Percentiles rank a stretch among this genome's conserved stretches.
phyloP scores from a whole-genome alignment of 2,113 vertebrate genomes.

The Butorides virescens region DNA sequence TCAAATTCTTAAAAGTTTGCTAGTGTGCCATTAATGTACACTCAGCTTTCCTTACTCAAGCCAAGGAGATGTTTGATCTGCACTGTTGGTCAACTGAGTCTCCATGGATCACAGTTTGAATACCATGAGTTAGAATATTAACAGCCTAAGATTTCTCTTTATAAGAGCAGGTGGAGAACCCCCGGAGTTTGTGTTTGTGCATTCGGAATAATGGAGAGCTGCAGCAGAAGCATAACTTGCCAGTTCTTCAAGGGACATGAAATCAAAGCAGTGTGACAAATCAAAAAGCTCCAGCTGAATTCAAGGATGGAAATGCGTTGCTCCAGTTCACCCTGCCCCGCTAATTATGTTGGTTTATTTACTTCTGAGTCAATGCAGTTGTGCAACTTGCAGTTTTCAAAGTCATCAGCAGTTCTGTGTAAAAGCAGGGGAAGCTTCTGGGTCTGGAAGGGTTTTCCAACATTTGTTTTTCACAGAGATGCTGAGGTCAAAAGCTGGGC shows the following conservation, averaged over 20 bases:
- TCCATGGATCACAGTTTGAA: background rate
- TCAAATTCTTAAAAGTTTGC: background rate
- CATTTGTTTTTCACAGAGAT: background rate
- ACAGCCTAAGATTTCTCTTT: background rate
- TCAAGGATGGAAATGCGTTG: background rate
- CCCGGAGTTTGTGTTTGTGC: background rate
- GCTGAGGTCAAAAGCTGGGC: background rate
- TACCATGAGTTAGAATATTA: constrained; percentile 5
- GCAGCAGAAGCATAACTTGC: background rate
- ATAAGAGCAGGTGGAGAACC: background rate
- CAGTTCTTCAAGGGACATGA: background rate
- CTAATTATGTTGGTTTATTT: background rate
- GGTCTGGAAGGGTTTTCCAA: background rate
- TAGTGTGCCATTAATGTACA: background rate
- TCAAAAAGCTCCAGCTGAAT: background rate
- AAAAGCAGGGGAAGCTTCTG: background rate
- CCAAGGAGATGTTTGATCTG: background rate
- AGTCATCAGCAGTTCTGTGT: background rate
- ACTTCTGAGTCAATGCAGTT: background rate
- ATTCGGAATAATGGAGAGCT: background rate
- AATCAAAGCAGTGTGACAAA: background rate
- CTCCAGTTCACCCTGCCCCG: background rate
- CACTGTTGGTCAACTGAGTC: background rate
- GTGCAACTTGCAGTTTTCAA: background rate
- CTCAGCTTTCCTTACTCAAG: background rate